A percentile compares a stretch with the other conserved stretches of the same genome.
phyloP scores from a whole-genome alignment of 2,113 vertebrate genomes.

The Emydocephalus ijimae region DNA sequence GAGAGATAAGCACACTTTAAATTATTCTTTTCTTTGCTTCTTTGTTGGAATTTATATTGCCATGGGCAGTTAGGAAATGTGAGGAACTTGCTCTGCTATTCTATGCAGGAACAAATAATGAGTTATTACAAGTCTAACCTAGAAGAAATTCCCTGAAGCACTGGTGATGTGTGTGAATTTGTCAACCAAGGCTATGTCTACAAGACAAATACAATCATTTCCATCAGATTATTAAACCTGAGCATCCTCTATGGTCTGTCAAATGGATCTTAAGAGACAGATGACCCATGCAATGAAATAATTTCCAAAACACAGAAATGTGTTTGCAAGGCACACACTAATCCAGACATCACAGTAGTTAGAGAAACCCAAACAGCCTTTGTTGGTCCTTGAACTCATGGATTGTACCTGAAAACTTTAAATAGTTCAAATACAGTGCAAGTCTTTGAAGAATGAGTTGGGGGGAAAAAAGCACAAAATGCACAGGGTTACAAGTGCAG shows the following conservation, averaged over 20 bases:
- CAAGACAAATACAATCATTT: conserved; percentile 54
- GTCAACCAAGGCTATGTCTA: conserved; percentile 51
- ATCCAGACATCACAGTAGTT: conserved; percentile 41
- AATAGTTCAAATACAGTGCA: conserved; percentile 44
- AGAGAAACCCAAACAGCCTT: conserved; percentile 52
- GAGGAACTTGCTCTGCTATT: neutral
- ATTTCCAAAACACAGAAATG: conserved; percentile 66
- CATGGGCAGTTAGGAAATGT: neutral
- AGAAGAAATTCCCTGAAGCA: conserved; percentile 46
- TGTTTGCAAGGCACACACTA: conserved; percentile 50
- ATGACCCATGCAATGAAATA: conserved; percentile 42
- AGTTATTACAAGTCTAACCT: neutral
- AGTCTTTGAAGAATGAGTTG: conserved; percentile 12
- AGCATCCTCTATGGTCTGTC: conserved; percentile 39
- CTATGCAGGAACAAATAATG: conserved; percentile 6
- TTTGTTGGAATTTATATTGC: neutral
- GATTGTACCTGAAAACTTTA: conserved; percentile 21
- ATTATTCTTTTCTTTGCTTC: neutral
- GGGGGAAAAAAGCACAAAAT: conserved; percentile 4
- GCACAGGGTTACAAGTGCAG: neutral
- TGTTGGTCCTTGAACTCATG: conserved; percentile 43
- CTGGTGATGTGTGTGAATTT: conserved; percentile 40
- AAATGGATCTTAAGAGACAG: neutral
- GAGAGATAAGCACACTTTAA: neutral
- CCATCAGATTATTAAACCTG: conserved; percentile 47